Conservation (phyloP, 1,140 invertebrate species). For the Aricia agestis region DNA sequence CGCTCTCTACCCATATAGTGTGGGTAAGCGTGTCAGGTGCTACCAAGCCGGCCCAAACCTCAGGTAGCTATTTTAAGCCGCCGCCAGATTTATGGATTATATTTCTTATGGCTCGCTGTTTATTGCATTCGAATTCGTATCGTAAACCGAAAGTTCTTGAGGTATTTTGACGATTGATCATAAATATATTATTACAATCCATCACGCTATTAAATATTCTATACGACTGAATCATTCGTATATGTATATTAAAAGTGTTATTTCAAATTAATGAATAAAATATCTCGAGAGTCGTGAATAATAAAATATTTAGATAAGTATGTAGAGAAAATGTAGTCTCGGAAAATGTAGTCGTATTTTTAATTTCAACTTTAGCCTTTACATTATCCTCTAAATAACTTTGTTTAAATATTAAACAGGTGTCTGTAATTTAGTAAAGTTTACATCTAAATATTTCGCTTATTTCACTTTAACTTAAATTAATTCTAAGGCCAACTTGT, state of each 20-base stretch:
- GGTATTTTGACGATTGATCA: constrained; percentile 4
- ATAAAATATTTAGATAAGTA: neutral
- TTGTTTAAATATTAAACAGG: neutral
- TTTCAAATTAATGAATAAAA: neutral
- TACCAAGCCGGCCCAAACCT: constrained; percentile 49
- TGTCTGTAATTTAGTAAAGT: neutral
- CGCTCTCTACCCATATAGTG: constrained; percentile 26
- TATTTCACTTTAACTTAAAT: neutral
- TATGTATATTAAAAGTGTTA: neutral
- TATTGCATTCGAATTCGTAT: constrained; percentile 8
- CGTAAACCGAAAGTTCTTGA: constrained; percentile 7
- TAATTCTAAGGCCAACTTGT: no score
- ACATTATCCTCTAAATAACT: neutral
- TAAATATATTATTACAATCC: neutral
- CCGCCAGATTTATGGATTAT: constrained; percentile 12
- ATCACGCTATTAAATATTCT: neutral
- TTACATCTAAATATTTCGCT: neutral
- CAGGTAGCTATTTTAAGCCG: constrained; percentile 16
- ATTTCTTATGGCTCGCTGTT: constrained; percentile 13
- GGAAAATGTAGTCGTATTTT: neutral
- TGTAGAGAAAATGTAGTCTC: constrained; percentile 3
- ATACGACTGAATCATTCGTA: neutral
- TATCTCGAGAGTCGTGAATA: neutral
- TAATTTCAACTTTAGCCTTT: neutral
- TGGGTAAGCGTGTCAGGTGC: constrained; percentile 48